Percentiles rank a stretch among this genome's conserved stretches.
Conservation (phyloP, 2,113 vertebrate species). For the Passer domesticus region DNA sequence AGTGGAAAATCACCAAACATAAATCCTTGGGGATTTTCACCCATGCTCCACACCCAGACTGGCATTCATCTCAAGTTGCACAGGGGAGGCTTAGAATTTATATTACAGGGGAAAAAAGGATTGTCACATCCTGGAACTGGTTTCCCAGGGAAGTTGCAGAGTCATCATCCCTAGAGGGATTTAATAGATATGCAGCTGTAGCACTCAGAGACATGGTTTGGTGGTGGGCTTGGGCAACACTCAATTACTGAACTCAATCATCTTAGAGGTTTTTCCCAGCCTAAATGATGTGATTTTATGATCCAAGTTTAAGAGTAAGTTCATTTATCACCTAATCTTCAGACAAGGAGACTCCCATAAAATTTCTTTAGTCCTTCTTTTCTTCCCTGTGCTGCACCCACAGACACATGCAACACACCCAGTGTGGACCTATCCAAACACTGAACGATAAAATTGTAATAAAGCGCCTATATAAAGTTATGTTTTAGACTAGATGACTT, state of each 20-base stretch:
- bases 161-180: too few species aligned
- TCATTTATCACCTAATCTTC: too few species aligned
- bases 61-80: background rate
- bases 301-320: background rate
- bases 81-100: background rate
- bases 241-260: background rate
- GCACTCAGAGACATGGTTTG: background rate
- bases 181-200: background rate
- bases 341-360: background rate
- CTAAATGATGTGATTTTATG: background rate
- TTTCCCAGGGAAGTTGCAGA: background rate
- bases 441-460: background rate
- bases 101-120: background rate
- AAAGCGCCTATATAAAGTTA: background rate
- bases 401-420: accelerated
- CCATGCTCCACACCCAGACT: background rate
- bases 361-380: background rate
- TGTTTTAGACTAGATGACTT: background rate
- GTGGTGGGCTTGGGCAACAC: background rate
- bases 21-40: background rate
- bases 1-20: background rate
- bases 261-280: background rate
- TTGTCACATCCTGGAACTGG: background rate
- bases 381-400: background rate
- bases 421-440: background rate